These are phyloP conservation scores for Meleagris gallopavo DNA, from an alignment of 2,113 vertebrate species.

Conservation along the genomic window DNA sequence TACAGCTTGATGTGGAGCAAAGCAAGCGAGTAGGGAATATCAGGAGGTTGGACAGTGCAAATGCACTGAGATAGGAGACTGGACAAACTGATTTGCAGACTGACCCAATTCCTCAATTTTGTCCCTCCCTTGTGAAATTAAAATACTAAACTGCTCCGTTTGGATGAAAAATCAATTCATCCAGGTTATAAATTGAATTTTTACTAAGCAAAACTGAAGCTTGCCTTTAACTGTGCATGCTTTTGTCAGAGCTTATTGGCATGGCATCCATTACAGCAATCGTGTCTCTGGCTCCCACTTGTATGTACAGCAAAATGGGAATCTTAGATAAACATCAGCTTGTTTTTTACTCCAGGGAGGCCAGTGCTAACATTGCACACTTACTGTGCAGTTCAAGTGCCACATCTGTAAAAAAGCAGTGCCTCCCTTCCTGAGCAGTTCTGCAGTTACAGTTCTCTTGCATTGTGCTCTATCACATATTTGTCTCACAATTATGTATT, in stretches of 20 bases:
- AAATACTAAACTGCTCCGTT: background rate
- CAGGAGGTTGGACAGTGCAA: background rate
- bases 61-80: background rate
- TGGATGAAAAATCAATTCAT: background rate
- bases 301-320: background rate
- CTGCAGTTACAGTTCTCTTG: background rate
- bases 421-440: background rate
- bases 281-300: background rate
- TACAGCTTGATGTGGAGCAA: background rate
- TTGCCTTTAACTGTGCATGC: fast-evolving
- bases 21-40: fast-evolving
- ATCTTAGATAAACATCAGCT: slow-evolving; percentile 41
- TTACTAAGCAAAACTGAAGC: background rate
- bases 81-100: background rate
- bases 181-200: background rate
- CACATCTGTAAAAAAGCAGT: background rate
- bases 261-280: background rate
- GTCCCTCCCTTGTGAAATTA: background rate
- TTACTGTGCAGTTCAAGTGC: background rate
- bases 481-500: background rate
- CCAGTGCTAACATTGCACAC: background rate
- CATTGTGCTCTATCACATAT: background rate
- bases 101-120: background rate
- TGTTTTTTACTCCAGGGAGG: slow-evolving; percentile 12
- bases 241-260: background rate